Evolutionary conservation across 2,113 vertebrate genomes (phyloP).

Genomic region (Neofelis nebulosa): DNA sequence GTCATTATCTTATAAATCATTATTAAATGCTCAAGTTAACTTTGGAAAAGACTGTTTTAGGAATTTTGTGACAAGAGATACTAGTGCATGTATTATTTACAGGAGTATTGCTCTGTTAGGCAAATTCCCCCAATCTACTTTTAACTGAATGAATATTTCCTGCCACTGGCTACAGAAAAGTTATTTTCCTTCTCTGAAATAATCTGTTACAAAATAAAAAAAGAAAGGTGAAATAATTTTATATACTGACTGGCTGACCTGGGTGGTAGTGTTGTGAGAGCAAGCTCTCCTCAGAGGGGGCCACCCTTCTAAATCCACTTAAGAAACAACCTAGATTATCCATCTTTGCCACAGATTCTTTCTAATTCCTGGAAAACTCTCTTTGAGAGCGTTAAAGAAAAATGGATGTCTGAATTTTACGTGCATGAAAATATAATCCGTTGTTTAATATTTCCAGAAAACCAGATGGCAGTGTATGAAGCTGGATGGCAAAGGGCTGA

Average conservation of each 20-base stretch:
- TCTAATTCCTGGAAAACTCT: constrained; percentile 54
- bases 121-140: neutral
- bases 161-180: neutral
- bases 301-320: neutral
- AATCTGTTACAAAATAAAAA: neutral
- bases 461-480: neutral
- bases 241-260: neutral
- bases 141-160: neutral
- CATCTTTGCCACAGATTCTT: neutral
- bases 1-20: neutral
- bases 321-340: neutral
- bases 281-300: neutral
- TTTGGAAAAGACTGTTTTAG: neutral
- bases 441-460: constrained; percentile 54
- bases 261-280: neutral
- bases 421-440: constrained; percentile 22
- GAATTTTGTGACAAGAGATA: neutral
- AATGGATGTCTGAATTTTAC: constrained; percentile 22
- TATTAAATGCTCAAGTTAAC: constrained; percentile 53
- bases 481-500: neutral
- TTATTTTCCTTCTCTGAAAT: constrained; percentile 51
- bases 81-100: constrained; percentile 16
- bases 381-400: neutral
- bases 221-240: neutral
- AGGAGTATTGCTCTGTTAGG: neutral